Evolutionary conservation across 2,797 vertebrate species (phyloP).

Genomic region (Neostethus bicornis): DNA sequence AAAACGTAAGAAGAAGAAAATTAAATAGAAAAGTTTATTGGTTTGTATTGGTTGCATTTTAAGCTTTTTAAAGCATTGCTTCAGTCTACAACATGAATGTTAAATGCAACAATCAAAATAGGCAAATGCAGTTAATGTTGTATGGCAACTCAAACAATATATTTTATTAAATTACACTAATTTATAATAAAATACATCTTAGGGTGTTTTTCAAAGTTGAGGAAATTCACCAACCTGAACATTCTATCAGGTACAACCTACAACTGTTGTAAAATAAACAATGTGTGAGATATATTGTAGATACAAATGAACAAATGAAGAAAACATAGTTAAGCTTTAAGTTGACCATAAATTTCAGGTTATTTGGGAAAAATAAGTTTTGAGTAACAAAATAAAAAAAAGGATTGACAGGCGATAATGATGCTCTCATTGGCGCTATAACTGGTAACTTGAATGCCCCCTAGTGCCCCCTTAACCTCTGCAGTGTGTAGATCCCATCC

Average conservation of each 20-base stretch:
- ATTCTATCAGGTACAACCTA: no score
- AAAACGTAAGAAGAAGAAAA: constrained; percentile 80
- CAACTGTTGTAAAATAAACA: no score
- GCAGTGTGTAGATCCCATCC: constrained; percentile 52
- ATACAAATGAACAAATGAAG: constrained; percentile 5
- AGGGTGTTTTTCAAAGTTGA: not conserved
- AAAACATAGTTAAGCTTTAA: not conserved
- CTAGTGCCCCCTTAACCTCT: constrained; percentile 67
- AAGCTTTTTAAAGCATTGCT: not conserved
- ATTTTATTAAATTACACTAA: no score
- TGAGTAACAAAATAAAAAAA: constrained; percentile 7
- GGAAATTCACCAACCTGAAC: not conserved
- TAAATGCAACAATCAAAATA: not conserved
- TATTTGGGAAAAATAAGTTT: constrained; percentile 18
- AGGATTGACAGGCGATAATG: constrained; percentile 86
- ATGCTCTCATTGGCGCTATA: constrained; percentile 75
- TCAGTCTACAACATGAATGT: not conserved
- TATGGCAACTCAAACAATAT: no score
- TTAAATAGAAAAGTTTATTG: not conserved
- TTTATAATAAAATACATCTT: no score
- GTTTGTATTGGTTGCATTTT: not conserved
- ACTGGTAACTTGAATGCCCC: constrained; percentile 80
- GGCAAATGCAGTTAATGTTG: not conserved
- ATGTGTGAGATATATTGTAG: not conserved
- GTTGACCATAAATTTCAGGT: constrained; percentile 12